Evolutionary conservation across 2,113 vertebrate species (phyloP).

Genomic region (Callorhinus ursinus): DNA sequence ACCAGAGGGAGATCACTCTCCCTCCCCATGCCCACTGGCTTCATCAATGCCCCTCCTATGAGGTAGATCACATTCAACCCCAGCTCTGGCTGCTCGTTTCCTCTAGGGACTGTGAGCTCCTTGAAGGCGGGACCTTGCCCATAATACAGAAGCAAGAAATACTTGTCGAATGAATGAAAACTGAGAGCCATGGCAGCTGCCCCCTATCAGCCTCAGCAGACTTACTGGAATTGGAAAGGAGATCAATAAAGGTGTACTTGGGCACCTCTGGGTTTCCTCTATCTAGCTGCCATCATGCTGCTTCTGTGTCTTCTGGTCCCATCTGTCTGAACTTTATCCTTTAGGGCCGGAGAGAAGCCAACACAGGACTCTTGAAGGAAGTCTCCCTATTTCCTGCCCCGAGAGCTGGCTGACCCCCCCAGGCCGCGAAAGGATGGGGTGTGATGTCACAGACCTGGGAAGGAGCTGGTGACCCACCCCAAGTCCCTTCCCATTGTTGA

Average conservation of each 20-base stretch:
- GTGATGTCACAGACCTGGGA: background rate
- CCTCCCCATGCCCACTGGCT: background rate
- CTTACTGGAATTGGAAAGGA: background rate
- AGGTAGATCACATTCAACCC: background rate
- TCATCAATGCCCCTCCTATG: background rate
- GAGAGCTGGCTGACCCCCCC: background rate
- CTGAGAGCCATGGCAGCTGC: background rate
- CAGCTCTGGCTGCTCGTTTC: background rate
- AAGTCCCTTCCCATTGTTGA: background rate
- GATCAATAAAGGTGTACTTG: background rate
- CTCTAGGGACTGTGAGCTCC: background rate
- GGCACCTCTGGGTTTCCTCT: background rate
- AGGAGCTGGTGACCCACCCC: background rate
- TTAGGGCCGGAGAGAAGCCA: background rate
- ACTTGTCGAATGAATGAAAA: background rate
- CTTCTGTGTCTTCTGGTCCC: background rate
- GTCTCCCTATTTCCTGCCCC: constrained; percentile 21
- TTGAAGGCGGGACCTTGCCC: background rate
- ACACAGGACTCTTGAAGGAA: background rate
- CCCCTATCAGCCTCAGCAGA: background rate
- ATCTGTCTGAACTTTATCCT: background rate
- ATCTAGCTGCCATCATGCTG: background rate
- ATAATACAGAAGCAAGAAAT: background rate
- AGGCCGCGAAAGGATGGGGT: background rate
- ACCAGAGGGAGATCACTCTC: background rate